These are phyloP conservation scores for Agrenia bidenticulata DNA, from an alignment of 2,888 invertebrate species.

Conservation along the genomic window DNA sequence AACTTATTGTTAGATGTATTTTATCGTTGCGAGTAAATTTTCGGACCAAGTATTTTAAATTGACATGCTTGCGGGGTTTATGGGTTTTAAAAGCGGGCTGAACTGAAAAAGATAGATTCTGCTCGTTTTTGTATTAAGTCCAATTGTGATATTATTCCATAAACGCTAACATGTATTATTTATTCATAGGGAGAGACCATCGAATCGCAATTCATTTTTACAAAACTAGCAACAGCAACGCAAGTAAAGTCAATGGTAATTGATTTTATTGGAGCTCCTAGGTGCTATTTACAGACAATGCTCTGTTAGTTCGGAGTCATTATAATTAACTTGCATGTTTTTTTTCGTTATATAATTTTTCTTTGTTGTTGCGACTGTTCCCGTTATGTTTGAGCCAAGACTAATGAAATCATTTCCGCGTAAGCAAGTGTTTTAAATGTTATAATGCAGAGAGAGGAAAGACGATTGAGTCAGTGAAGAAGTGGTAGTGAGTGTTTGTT, in stretches of 20 bases:
- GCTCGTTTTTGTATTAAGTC: background rate
- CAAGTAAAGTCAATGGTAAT: constrained; percentile 1
- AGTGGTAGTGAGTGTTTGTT: constrained; percentile 6
- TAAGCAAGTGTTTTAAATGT: constrained; percentile 27
- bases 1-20: constrained; percentile 1
- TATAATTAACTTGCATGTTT: constrained; percentile 14
- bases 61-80: constrained; percentile 3
- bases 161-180: background rate
- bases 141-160: background rate
- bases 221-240: no score
- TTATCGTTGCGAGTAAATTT: background rate
- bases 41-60: constrained; percentile 5
- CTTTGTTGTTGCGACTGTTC: constrained; percentile 33
- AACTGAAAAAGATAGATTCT: background rate
- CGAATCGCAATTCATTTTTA: constrained; percentile 2
- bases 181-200: background rate
- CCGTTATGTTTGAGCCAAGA: constrained; percentile 27
- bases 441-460: constrained; percentile 42
- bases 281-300: constrained; percentile 34
- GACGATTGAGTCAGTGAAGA: constrained; percentile 6
- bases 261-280: constrained; percentile 42
- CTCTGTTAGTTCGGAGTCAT: constrained; percentile 1
- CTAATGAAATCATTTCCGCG: constrained; percentile 16
- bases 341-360: constrained; percentile 31
- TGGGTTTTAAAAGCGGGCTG: background rate